Conservation (phyloP, 92 coral and sea anemone genomes). For the Umimayanthus chanpuru region DNA sequence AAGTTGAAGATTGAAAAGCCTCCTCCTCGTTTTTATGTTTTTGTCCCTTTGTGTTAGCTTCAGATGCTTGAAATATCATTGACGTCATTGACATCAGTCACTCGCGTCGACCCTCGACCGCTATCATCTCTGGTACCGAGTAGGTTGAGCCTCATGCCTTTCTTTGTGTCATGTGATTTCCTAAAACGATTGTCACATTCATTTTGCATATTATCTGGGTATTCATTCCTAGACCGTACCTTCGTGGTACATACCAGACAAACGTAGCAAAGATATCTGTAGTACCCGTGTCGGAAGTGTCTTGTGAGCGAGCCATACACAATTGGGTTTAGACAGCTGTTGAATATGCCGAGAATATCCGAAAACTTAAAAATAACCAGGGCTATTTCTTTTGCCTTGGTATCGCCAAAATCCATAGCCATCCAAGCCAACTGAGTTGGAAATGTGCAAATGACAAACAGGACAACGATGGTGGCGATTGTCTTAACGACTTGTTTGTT, state of each 20-base stretch:
- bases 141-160: not conserved
- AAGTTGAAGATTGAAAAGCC: too few species aligned
- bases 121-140: not conserved
- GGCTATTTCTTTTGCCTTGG: not conserved
- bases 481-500: conserved; percentile 22
- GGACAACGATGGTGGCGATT: conserved; percentile 12
- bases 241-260: not conserved
- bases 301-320: conserved; percentile 31
- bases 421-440: conserved; percentile 33
- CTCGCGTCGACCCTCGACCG: not conserved
- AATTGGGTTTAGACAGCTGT: conserved; percentile 29
- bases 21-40: too few species aligned
- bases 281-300: conserved; percentile 22
- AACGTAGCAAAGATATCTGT: conserved; percentile 27
- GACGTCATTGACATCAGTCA: not conserved
- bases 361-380: conserved; percentile 3
- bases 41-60: not conserved
- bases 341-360: conserved; percentile 1
- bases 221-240: not conserved
- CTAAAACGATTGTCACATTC: not conserved
- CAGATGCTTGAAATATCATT: not conserved
- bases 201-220: not conserved
- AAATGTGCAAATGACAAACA: conserved; percentile 28
- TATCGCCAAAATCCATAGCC: not conserved
- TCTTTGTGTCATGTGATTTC: not conserved